Evolutionary conservation across 1,140 invertebrate genomes (phyloP).

Genomic region (Drosophila fuyamai): DNA sequence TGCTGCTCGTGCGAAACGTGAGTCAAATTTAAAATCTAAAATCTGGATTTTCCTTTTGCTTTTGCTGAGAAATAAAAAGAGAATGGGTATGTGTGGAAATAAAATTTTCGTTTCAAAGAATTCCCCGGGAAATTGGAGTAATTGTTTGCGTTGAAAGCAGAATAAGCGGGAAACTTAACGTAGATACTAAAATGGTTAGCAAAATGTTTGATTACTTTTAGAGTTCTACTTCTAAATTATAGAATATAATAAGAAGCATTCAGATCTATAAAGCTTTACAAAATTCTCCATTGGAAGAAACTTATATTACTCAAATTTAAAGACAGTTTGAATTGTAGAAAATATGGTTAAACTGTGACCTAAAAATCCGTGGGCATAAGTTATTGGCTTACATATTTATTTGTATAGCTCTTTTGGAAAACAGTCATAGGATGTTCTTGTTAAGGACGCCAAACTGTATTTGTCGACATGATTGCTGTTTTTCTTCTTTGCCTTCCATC

Average conservation of each 20-base stretch:
- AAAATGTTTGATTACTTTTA: slow-evolving; percentile 9
- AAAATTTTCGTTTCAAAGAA: slow-evolving; percentile 28
- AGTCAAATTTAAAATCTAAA: slow-evolving; percentile 36
- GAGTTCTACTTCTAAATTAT: slow-evolving; percentile 9
- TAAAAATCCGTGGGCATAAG: too few relatives aligned
- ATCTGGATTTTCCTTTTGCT: slow-evolving; percentile 35
- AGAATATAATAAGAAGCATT: too few relatives aligned
- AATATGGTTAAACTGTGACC: too few relatives aligned
- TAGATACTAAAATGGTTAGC: slow-evolving; percentile 1
- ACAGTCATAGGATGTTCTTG: slow-evolving; percentile 6
- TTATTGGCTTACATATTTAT: too few relatives aligned
- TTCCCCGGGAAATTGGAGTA: slow-evolving; percentile 26
- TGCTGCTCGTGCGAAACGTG: slow-evolving; percentile 27
- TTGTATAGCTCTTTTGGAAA: neutral
- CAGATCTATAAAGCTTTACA: neutral
- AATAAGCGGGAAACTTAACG: slow-evolving; percentile 1
- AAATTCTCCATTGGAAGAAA: neutral
- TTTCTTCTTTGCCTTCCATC: slow-evolving; percentile 10
- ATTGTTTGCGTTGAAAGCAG: slow-evolving; percentile 26
- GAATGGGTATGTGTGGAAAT: slow-evolving; percentile 16
- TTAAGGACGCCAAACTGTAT: slow-evolving; percentile 7
- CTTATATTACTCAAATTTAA: neutral
- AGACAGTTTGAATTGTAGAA: too few relatives aligned
- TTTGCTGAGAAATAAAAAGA: slow-evolving; percentile 1
- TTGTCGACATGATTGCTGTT: slow-evolving; percentile 16